A percentile compares a stretch with the other conserved stretches of the same genome.
phyloP scores from a whole-genome alignment of 2,888 invertebrate species.

The Meandrusa payeni region DNA sequence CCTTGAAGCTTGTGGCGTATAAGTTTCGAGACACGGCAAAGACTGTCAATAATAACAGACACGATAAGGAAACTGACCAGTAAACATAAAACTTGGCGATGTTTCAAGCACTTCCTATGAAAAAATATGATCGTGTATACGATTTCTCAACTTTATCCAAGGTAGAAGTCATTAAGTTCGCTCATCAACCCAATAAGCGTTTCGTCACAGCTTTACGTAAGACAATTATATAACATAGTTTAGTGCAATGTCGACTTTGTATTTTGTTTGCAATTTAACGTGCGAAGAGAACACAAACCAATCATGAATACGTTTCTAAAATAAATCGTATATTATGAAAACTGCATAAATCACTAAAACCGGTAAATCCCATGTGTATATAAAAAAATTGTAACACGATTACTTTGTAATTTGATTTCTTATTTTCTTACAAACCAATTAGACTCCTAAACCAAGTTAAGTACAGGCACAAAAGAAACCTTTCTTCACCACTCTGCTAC shows the following conservation, averaged over 20 bases:
- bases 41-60: conserved; percentile 4
- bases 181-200: conserved; percentile 48
- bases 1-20: conserved; percentile 12
- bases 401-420: too few relatives aligned
- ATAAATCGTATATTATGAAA: too few relatives aligned
- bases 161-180: conserved; percentile 56
- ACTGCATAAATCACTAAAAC: too few relatives aligned
- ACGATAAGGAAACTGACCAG: conserved; percentile 15
- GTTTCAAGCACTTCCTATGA: conserved; percentile 17
- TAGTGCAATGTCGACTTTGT: conserved; percentile 31
- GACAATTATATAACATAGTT: conserved; percentile 54
- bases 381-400: too few relatives aligned
- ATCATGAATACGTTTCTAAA: background rate
- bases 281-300: conserved; percentile 1
- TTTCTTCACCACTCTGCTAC: too few relatives aligned
- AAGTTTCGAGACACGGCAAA: background rate
- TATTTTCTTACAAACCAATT: too few relatives aligned
- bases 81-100: conserved; percentile 9
- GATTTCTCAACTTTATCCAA: conserved; percentile 34
- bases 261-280: conserved; percentile 18
- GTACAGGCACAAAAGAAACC: too few relatives aligned
- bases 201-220: conserved; percentile 68
- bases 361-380: too few relatives aligned
- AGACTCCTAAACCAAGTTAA: too few relatives aligned
- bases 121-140: conserved; percentile 22